Base-by-base conservation (phyloP, 2,797 vertebrate genomes). In the Propithecus deckenii region DNA sequence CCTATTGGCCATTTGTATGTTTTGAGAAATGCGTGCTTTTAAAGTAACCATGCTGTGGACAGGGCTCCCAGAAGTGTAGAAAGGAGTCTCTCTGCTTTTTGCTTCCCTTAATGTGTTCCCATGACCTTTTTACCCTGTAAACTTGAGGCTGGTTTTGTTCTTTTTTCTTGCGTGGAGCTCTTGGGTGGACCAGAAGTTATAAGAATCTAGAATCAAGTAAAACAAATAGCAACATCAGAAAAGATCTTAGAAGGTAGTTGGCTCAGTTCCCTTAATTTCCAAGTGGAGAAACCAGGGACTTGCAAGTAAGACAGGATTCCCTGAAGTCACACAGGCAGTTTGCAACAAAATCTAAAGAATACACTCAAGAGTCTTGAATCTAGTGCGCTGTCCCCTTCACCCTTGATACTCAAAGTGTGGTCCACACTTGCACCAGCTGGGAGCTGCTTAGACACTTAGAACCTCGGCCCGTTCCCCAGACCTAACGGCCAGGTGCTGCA, bases 21-120 rank as follows among this genome's bases (percentile, higher is more conserved):
- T 52, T 75, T 43, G 32, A 61, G 25, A 69, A 35, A 43, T 35
- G 13, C 46, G 35, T 4, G 25, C 7, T 69, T 38, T 17, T 20
- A 15, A n/a, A 7, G 15, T 9, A 43, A 43, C 4, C 23, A 0
- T 6, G 25, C 46, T 55, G 0, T 1, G 6, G 32, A 59, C 23
- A 46, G 55, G 15, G 22, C 30, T 61, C 22, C 32, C 23, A 14
- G 28, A 5, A 18, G 9, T 59, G 35, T 7, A 28, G 20, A 94
- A 25, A 72, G 7, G 30, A 14, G 7, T 22, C 5, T 59, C 12
- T 43, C 48, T 55, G 13, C 2, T 14, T 35, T 90, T 41, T 23
- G 25, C 48, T 92, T 75, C 50, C 30, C 10, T 74, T 38, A 23
- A 23, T 55, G 9, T 32, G 30, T 48, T 90, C 22, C 65, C 25